Evolutionary conservation across 2,888 invertebrate genomes (phyloP), one percentile per base, ranked within the genome.

Genomic region (Drosophila paramelanica): DNA sequence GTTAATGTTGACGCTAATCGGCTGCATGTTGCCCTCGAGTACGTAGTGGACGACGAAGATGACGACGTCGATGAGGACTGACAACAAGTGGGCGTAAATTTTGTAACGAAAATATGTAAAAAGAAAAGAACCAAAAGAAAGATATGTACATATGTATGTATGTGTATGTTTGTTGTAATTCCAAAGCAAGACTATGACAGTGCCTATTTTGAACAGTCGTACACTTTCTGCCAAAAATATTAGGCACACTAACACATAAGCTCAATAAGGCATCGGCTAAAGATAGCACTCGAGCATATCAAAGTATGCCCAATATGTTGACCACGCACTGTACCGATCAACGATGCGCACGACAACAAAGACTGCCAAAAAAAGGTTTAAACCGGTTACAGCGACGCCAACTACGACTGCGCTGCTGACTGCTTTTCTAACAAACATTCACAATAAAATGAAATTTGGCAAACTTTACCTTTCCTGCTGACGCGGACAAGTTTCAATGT

Each of bases 401-500:
- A 47, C 61, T 51, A 25, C 56, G 49, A 43, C 31, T 55, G 47
- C 25, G 52, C 33, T 36, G 20, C 7, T 42, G 49, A 13, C 14
- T 27, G 23, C 7, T 46, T 46, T 60, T 60, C 47, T 53, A 59
- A 38, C 49, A 56, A 73, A 47, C 49, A 76, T 58, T 38, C 39
- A 33, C 43, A 50, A 45, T 50, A 31, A 47, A 39, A 57, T 60
- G 57, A 25, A 47, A 14, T 36, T 36, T 36, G 0, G 36, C 47
- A 46, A 64, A 59, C 14, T 67, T 57, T 71, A 79, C 77, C 82
- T 80, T 51, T 65, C 25, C 58, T 79, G 60, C 65, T 67, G 67
- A 79, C 72, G 77, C 86, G 81, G 79, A 75, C 82, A 67, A 81
- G 77, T 69, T 65, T 79, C 84, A 82, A 79, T 71, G 83, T 69